Evolutionary conservation across 2,113 vertebrate genomes (phyloP).

Genomic region (Bettongia penicillata): DNA sequence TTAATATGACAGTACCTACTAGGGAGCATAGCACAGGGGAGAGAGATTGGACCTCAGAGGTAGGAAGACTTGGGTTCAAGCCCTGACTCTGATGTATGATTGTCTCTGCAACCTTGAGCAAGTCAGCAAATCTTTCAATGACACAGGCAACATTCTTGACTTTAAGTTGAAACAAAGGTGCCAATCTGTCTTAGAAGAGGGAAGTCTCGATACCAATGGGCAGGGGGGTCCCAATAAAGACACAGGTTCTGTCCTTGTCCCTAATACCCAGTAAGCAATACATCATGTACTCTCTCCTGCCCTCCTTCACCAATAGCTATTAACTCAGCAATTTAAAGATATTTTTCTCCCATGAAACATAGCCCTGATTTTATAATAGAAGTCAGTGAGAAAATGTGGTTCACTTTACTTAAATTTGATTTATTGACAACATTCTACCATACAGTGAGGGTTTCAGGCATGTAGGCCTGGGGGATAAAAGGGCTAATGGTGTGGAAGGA

Average conservation of each 20-base stretch:
- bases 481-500: background rate
- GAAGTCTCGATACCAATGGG: background rate
- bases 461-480: background rate
- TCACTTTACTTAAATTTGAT: slow-evolving; percentile 1
- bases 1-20: background rate
- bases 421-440: background rate
- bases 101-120: background rate
- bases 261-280: background rate
- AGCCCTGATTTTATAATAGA: background rate
- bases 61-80: background rate
- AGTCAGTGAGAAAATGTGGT: slow-evolving; percentile 1
- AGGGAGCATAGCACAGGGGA: background rate
- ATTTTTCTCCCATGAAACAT: background rate
- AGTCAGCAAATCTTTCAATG: background rate
- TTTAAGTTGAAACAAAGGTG: background rate
- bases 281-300: background rate
- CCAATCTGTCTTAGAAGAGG: background rate
- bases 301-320: background rate
- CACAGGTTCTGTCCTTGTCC: background rate
- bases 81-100: background rate
- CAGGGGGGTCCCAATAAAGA: background rate
- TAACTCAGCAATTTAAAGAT: background rate
- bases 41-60: background rate
- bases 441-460: background rate
- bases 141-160: background rate